Percentiles rank a stretch among this genome's conserved stretches.
Conservation (phyloP, 2,113 vertebrate genomes). For the Neodon shergylaensis region DNA sequence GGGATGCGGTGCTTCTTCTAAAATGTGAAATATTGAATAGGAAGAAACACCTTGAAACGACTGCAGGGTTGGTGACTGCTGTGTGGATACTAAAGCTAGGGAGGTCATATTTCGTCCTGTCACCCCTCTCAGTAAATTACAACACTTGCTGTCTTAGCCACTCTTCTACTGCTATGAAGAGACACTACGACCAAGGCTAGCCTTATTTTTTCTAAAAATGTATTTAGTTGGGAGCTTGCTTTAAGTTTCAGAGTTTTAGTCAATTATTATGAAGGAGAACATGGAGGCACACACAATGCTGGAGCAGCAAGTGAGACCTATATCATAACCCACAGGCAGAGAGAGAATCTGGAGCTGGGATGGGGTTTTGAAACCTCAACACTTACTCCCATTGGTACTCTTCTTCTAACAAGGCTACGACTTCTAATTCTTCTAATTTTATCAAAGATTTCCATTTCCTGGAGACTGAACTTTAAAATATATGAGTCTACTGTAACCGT, state of each 20-base stretch:
- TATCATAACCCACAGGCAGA: neutral
- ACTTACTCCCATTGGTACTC: no score
- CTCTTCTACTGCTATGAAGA: neutral
- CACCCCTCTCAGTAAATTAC: neutral
- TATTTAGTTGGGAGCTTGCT: neutral
- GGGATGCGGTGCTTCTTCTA: neutral
- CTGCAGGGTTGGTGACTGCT: neutral
- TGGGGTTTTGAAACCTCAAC: neutral
- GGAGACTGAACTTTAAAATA: neutral
- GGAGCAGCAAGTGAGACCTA: neutral
- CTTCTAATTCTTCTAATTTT: neutral
- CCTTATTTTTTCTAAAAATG: no score
- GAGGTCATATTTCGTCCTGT: neutral
- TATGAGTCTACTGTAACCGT: neutral
- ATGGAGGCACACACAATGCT: neutral
- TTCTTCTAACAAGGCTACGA: neutral
- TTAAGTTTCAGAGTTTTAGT: neutral
- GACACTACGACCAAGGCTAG: neutral
- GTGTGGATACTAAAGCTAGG: neutral
- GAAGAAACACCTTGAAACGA: neutral
- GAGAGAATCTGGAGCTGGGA: neutral
- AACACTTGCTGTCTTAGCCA: neutral
- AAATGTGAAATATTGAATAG: neutral
- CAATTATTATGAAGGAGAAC: neutral
- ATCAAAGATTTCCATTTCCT: neutral